Percentiles rank a stretch among this genome's conserved stretches.
These are phyloP conservation scores for Cecidostiba fungosa DNA, from an alignment of 2,888 invertebrate genomes.

Conservation along the genomic window DNA sequence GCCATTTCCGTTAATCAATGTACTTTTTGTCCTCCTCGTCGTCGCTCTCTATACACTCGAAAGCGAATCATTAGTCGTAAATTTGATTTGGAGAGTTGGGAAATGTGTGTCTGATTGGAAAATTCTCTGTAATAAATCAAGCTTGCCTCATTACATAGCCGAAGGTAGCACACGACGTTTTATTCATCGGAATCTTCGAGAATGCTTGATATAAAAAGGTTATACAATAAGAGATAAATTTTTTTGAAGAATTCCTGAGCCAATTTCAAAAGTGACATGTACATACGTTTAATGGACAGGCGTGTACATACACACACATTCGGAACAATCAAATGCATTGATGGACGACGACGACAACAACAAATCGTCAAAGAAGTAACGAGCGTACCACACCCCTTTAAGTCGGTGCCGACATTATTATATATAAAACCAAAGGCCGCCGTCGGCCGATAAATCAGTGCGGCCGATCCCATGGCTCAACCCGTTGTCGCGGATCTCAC, in stretches of 20 bases:
- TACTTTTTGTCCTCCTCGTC: constrained; percentile 3
- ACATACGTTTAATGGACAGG: no score
- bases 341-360: constrained; percentile 7
- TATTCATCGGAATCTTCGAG: background rate
- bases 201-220: background rate
- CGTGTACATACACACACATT: background rate
- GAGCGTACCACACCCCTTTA: background rate
- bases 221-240: no score
- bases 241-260: background rate
- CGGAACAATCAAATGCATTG: constrained; percentile 13
- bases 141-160: no score
- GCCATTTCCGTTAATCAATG: constrained; percentile 42
- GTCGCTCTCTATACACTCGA: constrained; percentile 19
- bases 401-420: constrained; percentile 65
- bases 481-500: background rate
- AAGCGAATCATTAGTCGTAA: constrained; percentile 45
- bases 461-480: constrained; percentile 69
- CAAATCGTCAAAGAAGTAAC: background rate
- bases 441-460: constrained; percentile 50
- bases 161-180: background rate
- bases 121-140: constrained; percentile 31
- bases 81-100: constrained; percentile 35
- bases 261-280: background rate
- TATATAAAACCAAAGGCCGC: background rate
- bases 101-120: background rate